Conservation (phyloP, 1,140 invertebrate genomes). For the Macrobrachium nipponense region DNA sequence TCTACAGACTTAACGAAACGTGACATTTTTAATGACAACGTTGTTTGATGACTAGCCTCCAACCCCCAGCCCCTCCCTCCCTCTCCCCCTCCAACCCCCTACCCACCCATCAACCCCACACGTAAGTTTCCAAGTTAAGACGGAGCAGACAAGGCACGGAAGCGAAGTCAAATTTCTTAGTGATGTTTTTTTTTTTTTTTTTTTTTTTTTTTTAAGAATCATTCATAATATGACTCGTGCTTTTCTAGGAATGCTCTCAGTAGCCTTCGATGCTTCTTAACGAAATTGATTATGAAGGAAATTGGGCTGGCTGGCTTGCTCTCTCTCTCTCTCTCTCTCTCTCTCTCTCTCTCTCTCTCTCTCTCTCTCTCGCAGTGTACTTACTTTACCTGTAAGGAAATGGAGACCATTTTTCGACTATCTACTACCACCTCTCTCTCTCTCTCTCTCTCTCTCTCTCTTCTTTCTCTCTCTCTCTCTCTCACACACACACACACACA, state of each 20-base stretch:
- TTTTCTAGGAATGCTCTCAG: no score
- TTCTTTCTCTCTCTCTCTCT: neutral
- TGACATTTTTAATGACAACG: no score
- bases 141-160: neutral
- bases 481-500: neutral
- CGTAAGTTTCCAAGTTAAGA: neutral
- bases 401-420: neutral
- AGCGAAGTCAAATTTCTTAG: neutral
- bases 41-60: no score
- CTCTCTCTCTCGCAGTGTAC: neutral
- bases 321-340: neutral
- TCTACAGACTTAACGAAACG: no score
- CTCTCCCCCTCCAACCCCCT: no score
- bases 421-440: neutral
- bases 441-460: neutral
- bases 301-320: neutral
- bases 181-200: neutral
- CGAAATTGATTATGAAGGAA: no score
- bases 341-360: conserved; percentile 13
- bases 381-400: neutral
- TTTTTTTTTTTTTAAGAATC: no score
- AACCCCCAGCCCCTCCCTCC: no score
- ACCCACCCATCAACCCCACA: neutral
- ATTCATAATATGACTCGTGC: no score
- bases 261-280: no score